Base-by-base conservation (phyloP, 2,113 vertebrate species). In the Gallinago undulata region DNA sequence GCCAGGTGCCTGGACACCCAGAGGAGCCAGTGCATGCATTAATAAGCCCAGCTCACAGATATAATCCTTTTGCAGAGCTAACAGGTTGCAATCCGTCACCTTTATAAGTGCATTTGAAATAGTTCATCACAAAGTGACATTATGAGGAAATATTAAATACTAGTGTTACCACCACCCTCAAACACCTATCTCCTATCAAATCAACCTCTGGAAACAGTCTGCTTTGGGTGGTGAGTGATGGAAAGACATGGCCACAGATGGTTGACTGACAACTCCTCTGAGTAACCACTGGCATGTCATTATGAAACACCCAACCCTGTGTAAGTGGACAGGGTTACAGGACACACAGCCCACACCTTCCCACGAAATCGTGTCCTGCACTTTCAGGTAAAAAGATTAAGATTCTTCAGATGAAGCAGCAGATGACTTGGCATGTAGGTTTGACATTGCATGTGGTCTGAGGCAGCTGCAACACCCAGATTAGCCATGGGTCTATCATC, bases 341-440 rank as follows among this genome's bases (percentile, higher is more conserved):
- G 33, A 78, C 1, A 1, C 31, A 28, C 24, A 64, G n/a, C 62
- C 62, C 77, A 60, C 28, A 41, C 24, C 39, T 73, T 84, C 31
- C 47, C 24, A 51, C 19, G 31, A 56, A 67, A 59, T 23, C 60
- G 39, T 0, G 0, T 78, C 82, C n/a, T 50, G 28, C 16, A 66
- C 9, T 28, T 72, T 82, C 76, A 72, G 39, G 39, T 67, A 59
- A 86, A 80, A 77, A 28, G 11, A 72, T 60, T 51, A 77, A 60
- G 45, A 21, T 41, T 53, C 66, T 50, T 81, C 53, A 72, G 62
- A 16, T 24, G 47, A 89, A 75, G 17, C 31, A 50, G 31, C 2
- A 62, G 33, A 75, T 84, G 63, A 31, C 37, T 48, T 0, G 0
- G 33, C 35, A 55, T 0, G 0, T 12, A 55, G 43, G 25, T 51